Base-by-base conservation (phyloP, 2,113 vertebrate genomes). In the Hoplias malabaricus region DNA sequence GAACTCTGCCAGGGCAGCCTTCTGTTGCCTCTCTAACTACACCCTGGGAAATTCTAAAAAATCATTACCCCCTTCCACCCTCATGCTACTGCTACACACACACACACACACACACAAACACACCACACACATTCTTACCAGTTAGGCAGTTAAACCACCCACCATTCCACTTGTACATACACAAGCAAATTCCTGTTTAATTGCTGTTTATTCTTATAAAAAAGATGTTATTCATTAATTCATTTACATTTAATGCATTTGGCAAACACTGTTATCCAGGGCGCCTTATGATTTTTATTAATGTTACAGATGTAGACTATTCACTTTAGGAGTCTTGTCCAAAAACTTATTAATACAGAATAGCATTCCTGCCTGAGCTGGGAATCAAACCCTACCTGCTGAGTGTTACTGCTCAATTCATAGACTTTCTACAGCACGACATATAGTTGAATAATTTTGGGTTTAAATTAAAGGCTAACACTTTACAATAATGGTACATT, bases 371-470 rank as follows among this genome's bases (percentile, higher is more conserved):
- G n/a, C n/a, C n/a, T n/a, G n/a, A n/a, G n/a, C n/a, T n/a, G n/a
- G n/a, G n/a, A n/a, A n/a, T n/a, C n/a, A n/a, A n/a, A n/a, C n/a
- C n/a, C n/a, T n/a, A n/a, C n/a, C n/a, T n/a, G n/a, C n/a, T n/a
- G n/a, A n/a, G n/a, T n/a, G n/a, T 83, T 67, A 21, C n/a, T 77
- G 85, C 89, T 87, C 89, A 93, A 91, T 90, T 88, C 90, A 93
- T 84, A 84, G 80, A 88, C 85, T 87, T 69, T 66, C 59, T 54
- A 74, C 61, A 23, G 14, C 43, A 48, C 21, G 36, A 68, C n/a
- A 54, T 6, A 84, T 89, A 88, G 89, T 93, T 91, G 93, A 93
- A 91, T 92, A 92, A 93, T 92, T 63, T 91, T 89, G 87, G 89
- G 88, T 79, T 68, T 74, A 88, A 92, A 94, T 93, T n/a, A n/a